A percentile compares a stretch with the other conserved stretches of the same genome.
These are phyloP conservation scores for Heterotilapia buettikoferi DNA, from an alignment of 2,113 vertebrate genomes.

Conservation along the genomic window DNA sequence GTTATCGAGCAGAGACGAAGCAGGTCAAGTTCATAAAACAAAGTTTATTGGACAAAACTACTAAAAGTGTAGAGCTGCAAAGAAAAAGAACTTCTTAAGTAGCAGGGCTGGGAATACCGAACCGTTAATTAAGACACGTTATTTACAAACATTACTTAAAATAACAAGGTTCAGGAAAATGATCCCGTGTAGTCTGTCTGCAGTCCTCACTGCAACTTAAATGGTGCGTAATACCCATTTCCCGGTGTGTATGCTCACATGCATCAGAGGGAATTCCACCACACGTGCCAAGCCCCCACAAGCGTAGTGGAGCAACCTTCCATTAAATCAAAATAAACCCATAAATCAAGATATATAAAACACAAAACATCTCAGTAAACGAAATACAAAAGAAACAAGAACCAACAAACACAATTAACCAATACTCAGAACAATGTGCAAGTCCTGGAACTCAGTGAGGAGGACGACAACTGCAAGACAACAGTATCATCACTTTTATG, in stretches of 20 bases:
- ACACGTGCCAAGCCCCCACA: not conserved
- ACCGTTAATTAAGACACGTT: not conserved
- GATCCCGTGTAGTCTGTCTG: not conserved
- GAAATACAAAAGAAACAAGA: not conserved
- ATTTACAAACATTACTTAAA: not conserved
- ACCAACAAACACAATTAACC: not conserved
- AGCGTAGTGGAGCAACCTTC: not conserved
- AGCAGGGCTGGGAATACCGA: not conserved
- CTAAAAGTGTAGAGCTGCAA: not conserved
- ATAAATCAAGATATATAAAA: not conserved
- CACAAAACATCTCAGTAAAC: not conserved
- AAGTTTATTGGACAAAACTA: not conserved
- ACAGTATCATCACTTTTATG: not conserved
- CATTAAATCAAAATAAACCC: not conserved
- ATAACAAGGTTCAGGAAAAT: not conserved
- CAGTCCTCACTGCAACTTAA: not conserved
- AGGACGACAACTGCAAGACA: not conserved
- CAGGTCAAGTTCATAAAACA: not conserved
- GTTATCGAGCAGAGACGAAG: not conserved
- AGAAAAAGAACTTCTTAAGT: not conserved
- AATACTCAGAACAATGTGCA: not conserved
- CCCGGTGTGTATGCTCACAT: not conserved
- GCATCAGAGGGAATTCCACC: not conserved
- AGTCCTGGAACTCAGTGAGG: not conserved
- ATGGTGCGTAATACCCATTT: not conserved